Evolutionary conservation across 2,888 invertebrate species (phyloP).

Genomic region (Yponomeuta cagnagella): DNA sequence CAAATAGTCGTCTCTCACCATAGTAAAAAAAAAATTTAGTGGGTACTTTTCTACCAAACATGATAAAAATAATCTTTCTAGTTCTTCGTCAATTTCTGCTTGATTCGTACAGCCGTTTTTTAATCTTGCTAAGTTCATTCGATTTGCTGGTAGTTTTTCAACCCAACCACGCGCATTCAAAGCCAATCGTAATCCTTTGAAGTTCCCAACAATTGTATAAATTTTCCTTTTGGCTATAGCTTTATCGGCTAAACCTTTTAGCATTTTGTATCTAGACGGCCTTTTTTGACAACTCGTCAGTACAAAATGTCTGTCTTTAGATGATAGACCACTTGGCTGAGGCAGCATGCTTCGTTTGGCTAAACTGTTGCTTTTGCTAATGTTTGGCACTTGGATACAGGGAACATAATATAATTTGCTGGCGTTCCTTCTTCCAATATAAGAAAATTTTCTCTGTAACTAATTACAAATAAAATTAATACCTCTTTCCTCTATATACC

Average conservation of each 20-base stretch:
- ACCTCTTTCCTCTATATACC: not conserved
- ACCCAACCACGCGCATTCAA: conserved; percentile 82
- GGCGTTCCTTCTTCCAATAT: not conserved
- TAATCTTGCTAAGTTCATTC: conserved; percentile 56
- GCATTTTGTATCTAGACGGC: conserved; percentile 38
- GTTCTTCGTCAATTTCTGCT: conserved; percentile 41
- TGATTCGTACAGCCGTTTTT: conserved; percentile 39
- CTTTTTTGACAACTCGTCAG: conserved; percentile 50
- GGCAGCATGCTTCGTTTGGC: conserved; percentile 25
- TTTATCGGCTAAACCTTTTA: conserved; percentile 59
- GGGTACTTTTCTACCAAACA: conserved; percentile 49
- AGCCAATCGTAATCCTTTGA: conserved; percentile 72
- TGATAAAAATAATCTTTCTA: conserved; percentile 59
- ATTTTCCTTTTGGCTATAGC: conserved; percentile 72
- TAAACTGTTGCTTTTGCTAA: conserved; percentile 20
- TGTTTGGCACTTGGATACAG: not conserved
- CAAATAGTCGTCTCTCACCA: conserved; percentile 38
- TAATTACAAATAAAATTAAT: not conserved
- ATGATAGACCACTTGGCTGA: conserved; percentile 37
- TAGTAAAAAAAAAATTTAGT: conserved; percentile 57
- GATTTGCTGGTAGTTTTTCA: conserved; percentile 76
- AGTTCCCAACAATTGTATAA: conserved; percentile 72
- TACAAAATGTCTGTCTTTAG: conserved; percentile 55
- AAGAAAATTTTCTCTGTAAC: not conserved
- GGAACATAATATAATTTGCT: not conserved